Conservation (phyloP, 2,888 invertebrate genomes). For the Apamea crenata region DNA sequence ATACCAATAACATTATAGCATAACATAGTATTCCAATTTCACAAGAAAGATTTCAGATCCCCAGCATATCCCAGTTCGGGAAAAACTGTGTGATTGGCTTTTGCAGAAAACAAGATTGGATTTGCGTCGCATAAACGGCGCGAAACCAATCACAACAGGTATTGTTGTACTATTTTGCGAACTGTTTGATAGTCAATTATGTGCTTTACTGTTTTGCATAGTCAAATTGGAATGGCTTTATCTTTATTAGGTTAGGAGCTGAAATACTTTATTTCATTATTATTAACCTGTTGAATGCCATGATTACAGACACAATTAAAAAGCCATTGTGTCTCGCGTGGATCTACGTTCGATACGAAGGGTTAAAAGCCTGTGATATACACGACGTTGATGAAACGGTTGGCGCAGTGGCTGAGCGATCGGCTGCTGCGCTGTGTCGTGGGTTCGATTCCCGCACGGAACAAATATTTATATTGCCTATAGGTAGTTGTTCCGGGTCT, state of each 20-base stretch:
- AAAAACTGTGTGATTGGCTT: constrained; percentile 37
- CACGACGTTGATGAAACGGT: too few relatives aligned
- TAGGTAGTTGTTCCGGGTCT: too few relatives aligned
- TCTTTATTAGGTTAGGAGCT: background rate
- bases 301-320: too few relatives aligned
- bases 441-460: too few relatives aligned
- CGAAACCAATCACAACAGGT: constrained; percentile 37
- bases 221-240: constrained; percentile 4
- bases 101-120: constrained; percentile 51
- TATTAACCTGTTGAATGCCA: too few relatives aligned
- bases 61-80: background rate
- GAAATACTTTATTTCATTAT: too few relatives aligned
- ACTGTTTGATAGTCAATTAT: constrained; percentile 36
- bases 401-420: too few relatives aligned
- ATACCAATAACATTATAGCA: background rate
- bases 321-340: too few relatives aligned
- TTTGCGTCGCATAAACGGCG: constrained; percentile 32
- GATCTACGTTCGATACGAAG: too few relatives aligned
- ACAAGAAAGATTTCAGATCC: background rate
- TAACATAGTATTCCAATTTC: constrained; percentile 6
- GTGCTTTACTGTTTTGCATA: background rate
- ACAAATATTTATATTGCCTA: too few relatives aligned
- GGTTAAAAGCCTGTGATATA: too few relatives aligned
- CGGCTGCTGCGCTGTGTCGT: too few relatives aligned
- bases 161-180: constrained; percentile 36